These are phyloP conservation scores for Meda fulgida DNA, from an alignment of 2,797 vertebrate genomes.

Conservation along the genomic window DNA sequence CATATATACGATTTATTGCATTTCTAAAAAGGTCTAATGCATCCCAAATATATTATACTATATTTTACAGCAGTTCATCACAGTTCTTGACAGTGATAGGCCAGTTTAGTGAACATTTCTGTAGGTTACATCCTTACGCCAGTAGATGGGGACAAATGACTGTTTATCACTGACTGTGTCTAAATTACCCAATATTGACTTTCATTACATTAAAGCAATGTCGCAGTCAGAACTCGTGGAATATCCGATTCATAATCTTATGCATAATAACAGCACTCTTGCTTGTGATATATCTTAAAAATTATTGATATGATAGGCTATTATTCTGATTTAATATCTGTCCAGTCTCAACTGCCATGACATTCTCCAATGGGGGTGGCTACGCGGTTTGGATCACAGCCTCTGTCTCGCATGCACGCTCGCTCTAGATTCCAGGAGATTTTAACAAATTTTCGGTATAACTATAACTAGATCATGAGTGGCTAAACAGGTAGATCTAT, in stretches of 20 bases:
- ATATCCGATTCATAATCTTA: neutral
- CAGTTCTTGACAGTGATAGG: neutral
- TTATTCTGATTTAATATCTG: neutral
- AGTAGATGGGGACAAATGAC: neutral
- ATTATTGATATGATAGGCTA: neutral
- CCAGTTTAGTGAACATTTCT: neutral
- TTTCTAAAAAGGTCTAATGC: neutral
- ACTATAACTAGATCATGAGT: too few species aligned
- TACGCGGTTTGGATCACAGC: too few species aligned
- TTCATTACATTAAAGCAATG: neutral
- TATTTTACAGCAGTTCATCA: neutral
- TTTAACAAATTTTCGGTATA: too few species aligned
- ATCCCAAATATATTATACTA: neutral
- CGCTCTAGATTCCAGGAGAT: too few species aligned
- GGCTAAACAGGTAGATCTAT: too few species aligned
- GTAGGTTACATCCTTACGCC: neutral
- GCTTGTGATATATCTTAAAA: neutral
- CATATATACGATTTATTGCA: neutral
- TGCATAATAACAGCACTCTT: neutral
- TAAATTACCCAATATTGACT: neutral
- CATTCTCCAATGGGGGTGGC: too few species aligned
- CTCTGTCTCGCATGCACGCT: too few species aligned
- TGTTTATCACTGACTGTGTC: neutral
- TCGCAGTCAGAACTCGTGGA: neutral
- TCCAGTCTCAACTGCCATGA: neutral